These are phyloP conservation scores for Cabera pusaria DNA, from an alignment of 2,888 invertebrate species.

Conservation along the genomic window DNA sequence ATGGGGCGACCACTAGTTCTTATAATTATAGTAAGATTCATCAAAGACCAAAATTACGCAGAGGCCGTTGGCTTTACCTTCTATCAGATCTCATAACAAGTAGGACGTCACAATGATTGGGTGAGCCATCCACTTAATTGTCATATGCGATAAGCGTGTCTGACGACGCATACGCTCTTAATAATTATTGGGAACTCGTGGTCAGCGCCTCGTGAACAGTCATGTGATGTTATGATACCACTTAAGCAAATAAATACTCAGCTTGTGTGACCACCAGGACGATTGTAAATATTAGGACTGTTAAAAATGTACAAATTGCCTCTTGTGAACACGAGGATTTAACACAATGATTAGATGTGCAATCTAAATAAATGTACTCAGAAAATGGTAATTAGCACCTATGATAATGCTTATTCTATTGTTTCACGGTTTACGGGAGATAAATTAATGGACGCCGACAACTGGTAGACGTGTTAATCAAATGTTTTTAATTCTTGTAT, in stretches of 20 bases:
- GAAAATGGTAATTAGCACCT: too few species aligned
- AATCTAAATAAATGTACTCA: slow-evolving; percentile 1
- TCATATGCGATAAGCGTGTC: slow-evolving; percentile 52
- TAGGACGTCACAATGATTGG: slow-evolving; percentile 48
- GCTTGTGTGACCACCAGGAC: slow-evolving; percentile 51
- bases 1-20: too few species aligned
- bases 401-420: too few species aligned
- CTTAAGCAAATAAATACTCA: slow-evolving; percentile 77
- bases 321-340: slow-evolving; percentile 4
- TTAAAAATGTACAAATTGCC: too few species aligned
- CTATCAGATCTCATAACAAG: slow-evolving; percentile 48
- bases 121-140: slow-evolving; percentile 59
- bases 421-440: neutral
- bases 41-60: too few species aligned
- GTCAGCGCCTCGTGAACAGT: slow-evolving; percentile 67
- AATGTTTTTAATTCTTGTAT: too few species aligned
- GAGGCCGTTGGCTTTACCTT: slow-evolving; percentile 59
- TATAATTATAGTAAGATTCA: too few species aligned
- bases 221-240: slow-evolving; percentile 80
- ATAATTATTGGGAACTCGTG: slow-evolving; percentile 71
- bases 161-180: slow-evolving; percentile 46
- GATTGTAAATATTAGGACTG: slow-evolving; percentile 56
- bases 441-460: too few species aligned
- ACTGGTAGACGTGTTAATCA: too few species aligned
- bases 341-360: slow-evolving; percentile 1